Evolutionary conservation across 2,888 invertebrate genomes (phyloP), one percentile per base, ranked within the genome.

Genomic region (Cryptocheilus praepositus): DNA sequence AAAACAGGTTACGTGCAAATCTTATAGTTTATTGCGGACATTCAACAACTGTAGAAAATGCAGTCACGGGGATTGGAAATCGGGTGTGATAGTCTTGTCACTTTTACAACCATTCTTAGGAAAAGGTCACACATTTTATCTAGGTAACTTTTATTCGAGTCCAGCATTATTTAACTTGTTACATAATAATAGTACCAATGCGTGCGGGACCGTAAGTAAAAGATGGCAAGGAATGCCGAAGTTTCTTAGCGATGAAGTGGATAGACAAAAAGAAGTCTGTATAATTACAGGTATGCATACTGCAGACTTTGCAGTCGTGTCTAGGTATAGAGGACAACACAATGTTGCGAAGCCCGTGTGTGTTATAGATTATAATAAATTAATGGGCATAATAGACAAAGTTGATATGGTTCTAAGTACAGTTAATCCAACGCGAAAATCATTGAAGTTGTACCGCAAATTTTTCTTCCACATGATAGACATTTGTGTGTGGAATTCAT

Each of bases 361-460:
- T 63, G 70, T 83, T 18, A 49, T 82, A 11, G 81, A 83, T 11
- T 55, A 55, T 28, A 55, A 55, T 55, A 55, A 55, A n/a, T 55
- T 36, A 55, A 55, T 55, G 28, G 82, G 81, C 8, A 62, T 71
- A 19, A 77, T 85, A 56, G 86, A 87, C 28, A 55, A 55, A n/a
- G 28, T 71, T 76, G 70, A 52, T 16, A 75, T 28, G 86, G 62
- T 62, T 18, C 13, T 16, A 28, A 55, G 43, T 16, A 55, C 43
- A 8, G 16, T 55, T 3, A 55, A 55, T 8, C 11, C 55, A 55
- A 55, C 28, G 25, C 36, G 11, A 36, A 55, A 55, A 55, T 28
- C 55, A 15, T 8, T 55, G 28, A 55, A 55, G n/a, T 43, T 83
- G 85, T 79, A 85, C 67, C 83, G 81, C 70, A 86, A 85, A 61